Evolutionary conservation across 2,113 vertebrate genomes (phyloP).

Genomic region (Pterocles burchelli): DNA sequence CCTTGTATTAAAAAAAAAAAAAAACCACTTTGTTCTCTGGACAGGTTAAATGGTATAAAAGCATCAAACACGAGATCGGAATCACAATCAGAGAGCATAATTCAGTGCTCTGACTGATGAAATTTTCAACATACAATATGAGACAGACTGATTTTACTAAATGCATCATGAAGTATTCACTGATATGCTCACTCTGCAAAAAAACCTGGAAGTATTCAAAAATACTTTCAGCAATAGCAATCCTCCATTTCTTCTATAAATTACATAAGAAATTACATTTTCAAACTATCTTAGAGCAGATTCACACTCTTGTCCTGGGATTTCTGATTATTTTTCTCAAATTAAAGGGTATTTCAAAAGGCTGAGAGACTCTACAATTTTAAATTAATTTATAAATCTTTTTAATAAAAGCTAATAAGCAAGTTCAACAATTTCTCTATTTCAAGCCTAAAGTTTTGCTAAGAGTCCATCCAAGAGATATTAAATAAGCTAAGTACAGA

Average conservation of each 20-base stretch:
- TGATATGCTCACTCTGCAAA: not conserved
- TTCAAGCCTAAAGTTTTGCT: not conserved
- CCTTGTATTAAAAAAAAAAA: not conserved
- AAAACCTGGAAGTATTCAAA: not conserved
- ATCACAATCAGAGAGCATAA: not conserved
- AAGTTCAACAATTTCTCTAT: not conserved
- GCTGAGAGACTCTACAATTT: not conserved
- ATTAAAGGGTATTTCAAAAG: not conserved
- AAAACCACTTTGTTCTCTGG: not conserved
- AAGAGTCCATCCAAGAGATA: not conserved
- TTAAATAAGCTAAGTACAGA: not conserved
- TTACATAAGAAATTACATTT: not conserved
- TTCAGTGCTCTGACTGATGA: not conserved
- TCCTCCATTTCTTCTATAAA: not conserved
- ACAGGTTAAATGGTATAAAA: not conserved
- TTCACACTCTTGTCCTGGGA: not conserved
- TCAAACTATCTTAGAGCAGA: not conserved
- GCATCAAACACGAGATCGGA: not conserved
- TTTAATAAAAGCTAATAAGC: not conserved
- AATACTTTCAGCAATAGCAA: not conserved
- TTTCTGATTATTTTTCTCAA: not conserved
- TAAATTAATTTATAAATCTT: not conserved
- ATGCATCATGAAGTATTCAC: not conserved
- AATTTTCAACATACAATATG: not conserved
- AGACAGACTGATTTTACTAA: not conserved